Conservation (phyloP, 1,140 invertebrate species). For the Drosophila nannoptera region DNA sequence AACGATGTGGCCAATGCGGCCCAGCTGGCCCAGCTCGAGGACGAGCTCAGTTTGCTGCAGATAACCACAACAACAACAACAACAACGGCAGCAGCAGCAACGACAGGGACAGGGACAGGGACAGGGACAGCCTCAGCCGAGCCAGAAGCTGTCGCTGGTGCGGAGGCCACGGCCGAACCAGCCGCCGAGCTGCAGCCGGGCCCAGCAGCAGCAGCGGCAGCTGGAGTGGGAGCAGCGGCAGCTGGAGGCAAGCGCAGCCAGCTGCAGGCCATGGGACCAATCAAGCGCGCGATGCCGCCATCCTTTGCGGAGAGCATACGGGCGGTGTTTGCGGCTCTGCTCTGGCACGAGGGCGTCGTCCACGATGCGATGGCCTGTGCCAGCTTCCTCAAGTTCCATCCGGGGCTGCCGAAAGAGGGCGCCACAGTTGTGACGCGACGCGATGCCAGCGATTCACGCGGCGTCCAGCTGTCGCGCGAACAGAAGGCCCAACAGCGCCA, state of each 20-base stretch:
- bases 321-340: slow-evolving; percentile 95
- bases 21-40: slow-evolving; percentile 54
- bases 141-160: background rate
- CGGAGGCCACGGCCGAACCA: background rate
- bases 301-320: slow-evolving; percentile 95
- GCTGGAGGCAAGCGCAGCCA: slow-evolving; percentile 38
- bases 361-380: slow-evolving; percentile 98
- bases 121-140: no score
- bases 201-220: slow-evolving; percentile 12
- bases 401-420: slow-evolving; percentile 89
- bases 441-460: slow-evolving; percentile 68
- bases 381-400: slow-evolving; percentile 97
- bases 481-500: slow-evolving; percentile 87
- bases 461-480: slow-evolving; percentile 76
- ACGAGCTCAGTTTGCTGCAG: slow-evolving; percentile 65
- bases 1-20: slow-evolving; percentile 1
- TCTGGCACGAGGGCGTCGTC: slow-evolving; percentile 98
- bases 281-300: slow-evolving; percentile 92
- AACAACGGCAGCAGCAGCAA: slow-evolving; percentile 16
- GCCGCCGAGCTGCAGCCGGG: no score
- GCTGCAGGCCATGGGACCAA: slow-evolving; percentile 66
- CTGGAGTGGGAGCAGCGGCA: background rate
- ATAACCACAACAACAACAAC: slow-evolving; percentile 67
- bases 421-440: slow-evolving; percentile 85
- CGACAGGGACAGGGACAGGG: background rate